These are phyloP conservation scores for Candidula unifasciata DNA, from an alignment of 2,888 invertebrate species.

Conservation along the genomic window DNA sequence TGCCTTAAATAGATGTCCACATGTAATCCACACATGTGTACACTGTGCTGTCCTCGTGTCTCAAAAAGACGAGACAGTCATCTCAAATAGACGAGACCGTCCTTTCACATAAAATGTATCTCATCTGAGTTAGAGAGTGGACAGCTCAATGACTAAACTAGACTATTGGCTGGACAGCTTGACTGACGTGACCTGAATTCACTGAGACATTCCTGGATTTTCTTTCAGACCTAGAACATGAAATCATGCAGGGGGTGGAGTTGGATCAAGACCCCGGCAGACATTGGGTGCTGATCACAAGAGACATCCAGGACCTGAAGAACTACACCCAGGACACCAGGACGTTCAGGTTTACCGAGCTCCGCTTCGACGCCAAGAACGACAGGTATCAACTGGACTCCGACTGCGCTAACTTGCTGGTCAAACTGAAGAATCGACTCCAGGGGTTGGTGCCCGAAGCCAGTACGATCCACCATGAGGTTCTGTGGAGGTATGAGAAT, in stretches of 20 bases:
- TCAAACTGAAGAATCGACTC: slow-evolving; percentile 62
- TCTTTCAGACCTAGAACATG: slow-evolving; percentile 70
- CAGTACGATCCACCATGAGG: slow-evolving; percentile 65
- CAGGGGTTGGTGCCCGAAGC: slow-evolving; percentile 59
- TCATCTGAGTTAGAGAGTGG: too few species aligned
- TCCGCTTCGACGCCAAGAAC: slow-evolving; percentile 64
- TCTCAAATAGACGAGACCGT: too few species aligned
- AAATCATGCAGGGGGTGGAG: slow-evolving; percentile 66
- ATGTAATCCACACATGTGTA: too few species aligned
- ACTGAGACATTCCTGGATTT: too few species aligned
- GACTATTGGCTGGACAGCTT: too few species aligned
- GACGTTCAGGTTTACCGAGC: slow-evolving; percentile 66
- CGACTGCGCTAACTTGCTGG: slow-evolving; percentile 60
- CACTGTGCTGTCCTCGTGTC: too few species aligned
- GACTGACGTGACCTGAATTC: too few species aligned
- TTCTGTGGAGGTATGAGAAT: slow-evolving; percentile 75
- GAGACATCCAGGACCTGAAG: slow-evolving; percentile 75
- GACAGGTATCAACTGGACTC: slow-evolving; percentile 63
- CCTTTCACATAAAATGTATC: too few species aligned
- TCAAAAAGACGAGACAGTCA: too few species aligned
- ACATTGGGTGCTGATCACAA: slow-evolving; percentile 66
- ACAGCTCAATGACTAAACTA: too few species aligned
- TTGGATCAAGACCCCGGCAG: slow-evolving; percentile 60
- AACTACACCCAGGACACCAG: slow-evolving; percentile 67
- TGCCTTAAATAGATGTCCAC: too few species aligned